phyloP scores from a whole-genome alignment of 2,888 invertebrate species.

The Luperina nickerlii region DNA sequence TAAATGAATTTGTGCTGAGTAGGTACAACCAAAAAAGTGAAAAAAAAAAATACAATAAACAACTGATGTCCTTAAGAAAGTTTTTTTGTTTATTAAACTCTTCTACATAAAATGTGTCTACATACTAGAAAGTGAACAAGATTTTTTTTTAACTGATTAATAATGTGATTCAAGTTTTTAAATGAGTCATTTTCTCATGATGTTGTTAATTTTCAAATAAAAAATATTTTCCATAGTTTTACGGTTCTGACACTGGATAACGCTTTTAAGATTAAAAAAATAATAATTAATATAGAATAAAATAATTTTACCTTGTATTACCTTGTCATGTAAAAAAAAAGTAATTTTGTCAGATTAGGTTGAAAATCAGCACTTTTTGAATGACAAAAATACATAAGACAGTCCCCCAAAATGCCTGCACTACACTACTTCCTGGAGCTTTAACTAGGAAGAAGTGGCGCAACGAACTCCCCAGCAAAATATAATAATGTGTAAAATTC shows the following conservation, averaged over 20 bases:
- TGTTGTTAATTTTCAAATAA: slow-evolving; percentile 51
- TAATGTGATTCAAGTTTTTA: slow-evolving; percentile 33
- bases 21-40: no score
- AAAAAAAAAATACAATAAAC: no score
- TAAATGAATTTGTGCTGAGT: no score
- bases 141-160: neutral
- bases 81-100: neutral
- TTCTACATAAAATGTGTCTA: neutral
- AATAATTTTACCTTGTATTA: slow-evolving; percentile 2
- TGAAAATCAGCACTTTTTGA: neutral
- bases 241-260: slow-evolving; percentile 25
- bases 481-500: neutral
- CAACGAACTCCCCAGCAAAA: neutral
- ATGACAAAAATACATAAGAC: neutral
- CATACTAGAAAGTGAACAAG: neutral
- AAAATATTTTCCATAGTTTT: slow-evolving; percentile 55
- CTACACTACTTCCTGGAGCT: neutral
- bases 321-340: neutral
- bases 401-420: neutral
- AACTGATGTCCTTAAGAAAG: no score
- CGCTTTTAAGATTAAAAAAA: slow-evolving; percentile 10
- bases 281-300: slow-evolving; percentile 4
- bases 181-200: slow-evolving; percentile 59
- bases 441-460: neutral
- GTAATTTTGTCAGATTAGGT: neutral